A percentile compares a stretch with the other conserved stretches of the same genome.
Conservation (phyloP, 2,888 invertebrate genomes). For the Sphinx pinastri region DNA sequence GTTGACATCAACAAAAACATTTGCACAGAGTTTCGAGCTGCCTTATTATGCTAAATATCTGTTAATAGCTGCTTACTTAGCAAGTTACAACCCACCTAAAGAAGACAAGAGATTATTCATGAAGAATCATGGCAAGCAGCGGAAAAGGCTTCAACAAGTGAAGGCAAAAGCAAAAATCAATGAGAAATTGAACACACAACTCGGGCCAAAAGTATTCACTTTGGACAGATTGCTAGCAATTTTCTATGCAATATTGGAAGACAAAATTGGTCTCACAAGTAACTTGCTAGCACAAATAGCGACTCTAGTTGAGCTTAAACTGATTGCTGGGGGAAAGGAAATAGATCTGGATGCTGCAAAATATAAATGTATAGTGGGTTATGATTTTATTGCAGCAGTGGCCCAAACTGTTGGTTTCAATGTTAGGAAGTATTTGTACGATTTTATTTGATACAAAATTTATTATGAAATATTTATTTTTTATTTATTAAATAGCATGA, state of each 20-base stretch:
- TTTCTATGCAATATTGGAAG: slow-evolving; percentile 94
- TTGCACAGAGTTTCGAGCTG: slow-evolving; percentile 89
- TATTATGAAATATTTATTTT: slow-evolving; percentile 30
- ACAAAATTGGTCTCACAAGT: slow-evolving; percentile 92
- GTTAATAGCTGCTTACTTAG: slow-evolving; percentile 94
- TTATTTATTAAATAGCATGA: slow-evolving; percentile 27
- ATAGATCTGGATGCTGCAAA: slow-evolving; percentile 91
- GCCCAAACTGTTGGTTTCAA: slow-evolving; percentile 91
- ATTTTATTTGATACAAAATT: slow-evolving; percentile 77
- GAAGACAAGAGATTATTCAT: slow-evolving; percentile 94
- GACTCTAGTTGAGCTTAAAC: slow-evolving; percentile 92
- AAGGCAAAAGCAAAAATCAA: slow-evolving; percentile 84
- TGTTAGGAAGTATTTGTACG: slow-evolving; percentile 89
- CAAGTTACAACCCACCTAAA: slow-evolving; percentile 95
- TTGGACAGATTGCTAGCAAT: slow-evolving; percentile 93
- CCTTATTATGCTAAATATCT: slow-evolving; percentile 96
- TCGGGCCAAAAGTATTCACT: slow-evolving; percentile 93
- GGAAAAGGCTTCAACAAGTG: slow-evolving; percentile 85
- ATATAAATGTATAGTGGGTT: slow-evolving; percentile 93
- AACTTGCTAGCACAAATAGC: slow-evolving; percentile 94
- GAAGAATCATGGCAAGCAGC: slow-evolving; percentile 89
- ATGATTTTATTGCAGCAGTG: slow-evolving; percentile 91
- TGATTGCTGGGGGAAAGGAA: slow-evolving; percentile 89
- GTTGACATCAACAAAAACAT: slow-evolving; percentile 76
- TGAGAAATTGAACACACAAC: slow-evolving; percentile 85